Percentiles rank a stretch among this genome's conserved stretches.
These are phyloP conservation scores for Gortyna flavago DNA, from an alignment of 2,888 invertebrate genomes.

Conservation along the genomic window DNA sequence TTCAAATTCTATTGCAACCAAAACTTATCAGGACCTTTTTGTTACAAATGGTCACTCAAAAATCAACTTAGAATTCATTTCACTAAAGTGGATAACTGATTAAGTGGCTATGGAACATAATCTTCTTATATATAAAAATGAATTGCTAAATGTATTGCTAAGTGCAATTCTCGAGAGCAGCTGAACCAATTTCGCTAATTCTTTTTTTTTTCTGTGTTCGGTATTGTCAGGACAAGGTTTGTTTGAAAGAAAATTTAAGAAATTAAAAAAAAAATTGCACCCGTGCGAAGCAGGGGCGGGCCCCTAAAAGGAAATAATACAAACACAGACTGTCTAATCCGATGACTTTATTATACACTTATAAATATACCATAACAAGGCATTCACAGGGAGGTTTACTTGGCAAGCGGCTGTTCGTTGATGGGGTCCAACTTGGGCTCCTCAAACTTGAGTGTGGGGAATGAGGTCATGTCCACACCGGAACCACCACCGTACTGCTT, in stretches of 20 bases:
- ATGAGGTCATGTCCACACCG: conserved; percentile 96
- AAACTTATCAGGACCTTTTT: background rate
- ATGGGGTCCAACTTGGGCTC: conserved; percentile 93
- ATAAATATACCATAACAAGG: conserved; percentile 58
- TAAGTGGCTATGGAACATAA: background rate
- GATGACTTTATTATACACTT: conserved; percentile 73
- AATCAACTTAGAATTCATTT: background rate
- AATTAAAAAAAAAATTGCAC: too few relatives aligned
- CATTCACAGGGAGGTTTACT: conserved; percentile 73
- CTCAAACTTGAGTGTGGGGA: conserved; percentile 95
- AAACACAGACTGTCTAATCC: conserved; percentile 66
- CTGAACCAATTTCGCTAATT: too few relatives aligned
- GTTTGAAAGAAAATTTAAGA: too few relatives aligned
- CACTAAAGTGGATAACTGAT: background rate
- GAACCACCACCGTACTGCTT: conserved; percentile 94
- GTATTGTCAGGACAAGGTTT: too few relatives aligned
- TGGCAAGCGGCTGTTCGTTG: conserved; percentile 81
- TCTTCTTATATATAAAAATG: too few relatives aligned
- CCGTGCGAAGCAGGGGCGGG: too few relatives aligned
- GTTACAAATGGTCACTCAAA: background rate
- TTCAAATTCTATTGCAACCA: background rate
- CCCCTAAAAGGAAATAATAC: conserved; percentile 44
- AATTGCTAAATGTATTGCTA: too few relatives aligned
- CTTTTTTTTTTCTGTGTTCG: too few relatives aligned
- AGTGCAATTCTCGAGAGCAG: too few relatives aligned